Evolutionary conservation across 2,113 vertebrate species (phyloP).

Genomic region (Heptranchias perlo): DNA sequence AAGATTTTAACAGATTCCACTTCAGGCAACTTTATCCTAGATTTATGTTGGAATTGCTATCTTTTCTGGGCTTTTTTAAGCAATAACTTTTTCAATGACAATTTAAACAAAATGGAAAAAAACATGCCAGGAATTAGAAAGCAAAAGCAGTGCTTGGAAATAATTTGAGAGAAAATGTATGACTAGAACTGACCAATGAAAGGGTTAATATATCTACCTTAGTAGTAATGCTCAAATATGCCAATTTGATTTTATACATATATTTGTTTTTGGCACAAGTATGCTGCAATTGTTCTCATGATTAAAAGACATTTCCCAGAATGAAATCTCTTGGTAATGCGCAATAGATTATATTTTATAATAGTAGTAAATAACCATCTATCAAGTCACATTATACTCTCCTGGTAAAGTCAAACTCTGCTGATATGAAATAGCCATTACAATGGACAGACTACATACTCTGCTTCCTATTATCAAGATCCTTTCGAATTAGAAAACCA

Average conservation of each 20-base stretch:
- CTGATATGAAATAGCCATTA: background rate
- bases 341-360: background rate
- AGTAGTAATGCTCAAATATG: background rate
- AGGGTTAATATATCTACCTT: background rate
- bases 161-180: background rate
- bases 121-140: background rate
- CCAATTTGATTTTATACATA: background rate
- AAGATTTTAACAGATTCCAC: background rate
- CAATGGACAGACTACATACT: background rate
- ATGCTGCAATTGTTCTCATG: background rate
- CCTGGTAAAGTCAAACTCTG: background rate
- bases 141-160: background rate
- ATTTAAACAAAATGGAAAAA: background rate
- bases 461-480: background rate
- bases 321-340: background rate
- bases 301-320: background rate
- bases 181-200: background rate
- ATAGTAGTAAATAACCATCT: background rate
- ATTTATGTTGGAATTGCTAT: background rate
- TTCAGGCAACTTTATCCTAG: background rate
- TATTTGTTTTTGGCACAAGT: background rate
- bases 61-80: background rate
- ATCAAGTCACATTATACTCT: background rate
- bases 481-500: background rate
- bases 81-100: background rate